A percentile compares a stretch with the other conserved stretches of the same genome.
These are phyloP conservation scores for Ctenomys sociabilis DNA, from an alignment of 2,113 vertebrate genomes.

Conservation along the genomic window DNA sequence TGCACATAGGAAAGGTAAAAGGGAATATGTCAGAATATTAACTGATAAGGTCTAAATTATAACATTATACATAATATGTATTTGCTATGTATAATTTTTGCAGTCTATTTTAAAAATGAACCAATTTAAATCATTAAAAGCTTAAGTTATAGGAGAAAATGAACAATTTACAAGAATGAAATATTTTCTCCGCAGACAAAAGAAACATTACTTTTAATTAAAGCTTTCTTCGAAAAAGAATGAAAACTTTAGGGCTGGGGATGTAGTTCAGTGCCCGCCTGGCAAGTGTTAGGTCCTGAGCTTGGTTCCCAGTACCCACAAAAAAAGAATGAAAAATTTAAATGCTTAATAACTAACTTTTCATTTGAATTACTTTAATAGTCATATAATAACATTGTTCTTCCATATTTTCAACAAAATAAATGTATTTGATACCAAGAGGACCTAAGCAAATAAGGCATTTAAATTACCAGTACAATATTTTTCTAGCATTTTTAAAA, in stretches of 20 bases:
- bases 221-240: not conserved
- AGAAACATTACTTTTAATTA: constrained; percentile 7
- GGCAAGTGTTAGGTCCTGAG: too few relatives aligned
- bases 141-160: not conserved
- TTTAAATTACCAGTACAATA: not conserved
- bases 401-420: not conserved
- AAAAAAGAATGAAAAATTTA: not conserved
- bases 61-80: not conserved
- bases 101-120: not conserved
- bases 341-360: not conserved
- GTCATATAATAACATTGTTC: not conserved
- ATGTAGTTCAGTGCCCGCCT: too few relatives aligned
- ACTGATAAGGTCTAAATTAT: not conserved
- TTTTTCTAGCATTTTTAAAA: not conserved
- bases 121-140: not conserved
- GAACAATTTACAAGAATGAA: not conserved
- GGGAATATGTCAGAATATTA: not conserved
- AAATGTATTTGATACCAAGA: not conserved
- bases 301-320: too few relatives aligned
- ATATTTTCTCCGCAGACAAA: not conserved
- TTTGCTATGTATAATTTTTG: not conserved
- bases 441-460: not conserved
- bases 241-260: not conserved
- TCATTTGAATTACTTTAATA: constrained; percentile 3
- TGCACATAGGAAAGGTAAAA: not conserved